These are phyloP conservation scores for Podarcis lilfordi DNA, from an alignment of 2,797 vertebrate genomes.

Conservation along the genomic window DNA sequence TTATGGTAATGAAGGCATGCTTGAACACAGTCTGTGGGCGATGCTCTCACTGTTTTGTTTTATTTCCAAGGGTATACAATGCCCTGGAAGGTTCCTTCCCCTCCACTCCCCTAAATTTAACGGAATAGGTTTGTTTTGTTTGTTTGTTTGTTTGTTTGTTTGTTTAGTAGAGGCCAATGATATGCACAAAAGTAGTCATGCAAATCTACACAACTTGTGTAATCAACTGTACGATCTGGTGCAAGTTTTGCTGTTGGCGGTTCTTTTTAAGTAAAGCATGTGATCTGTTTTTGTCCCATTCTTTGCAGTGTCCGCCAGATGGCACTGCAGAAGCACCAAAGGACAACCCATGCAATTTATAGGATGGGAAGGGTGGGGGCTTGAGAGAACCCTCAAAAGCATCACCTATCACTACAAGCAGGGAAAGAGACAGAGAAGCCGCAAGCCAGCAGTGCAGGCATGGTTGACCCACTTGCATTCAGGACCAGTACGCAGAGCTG, in stretches of 20 bases:
- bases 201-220: background rate
- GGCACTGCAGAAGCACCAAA: constrained; percentile 67
- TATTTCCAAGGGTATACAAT: too few species aligned
- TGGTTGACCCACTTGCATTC: background rate
- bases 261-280: background rate
- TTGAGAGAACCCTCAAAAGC: background rate
- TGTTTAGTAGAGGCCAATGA: too few species aligned
- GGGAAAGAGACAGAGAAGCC: constrained; percentile 1
- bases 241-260: background rate
- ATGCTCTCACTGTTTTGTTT: background rate
- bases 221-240: background rate
- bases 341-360: background rate
- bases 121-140: background rate
- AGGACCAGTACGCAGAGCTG: background rate
- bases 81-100: background rate
- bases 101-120: background rate
- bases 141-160: too few species aligned
- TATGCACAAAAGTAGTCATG: background rate
- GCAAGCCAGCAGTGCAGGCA: background rate
- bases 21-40: background rate
- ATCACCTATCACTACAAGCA: background rate
- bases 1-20: too few species aligned
- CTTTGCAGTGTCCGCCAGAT: constrained; percentile 64
- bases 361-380: background rate
- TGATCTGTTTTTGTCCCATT: background rate